A percentile compares a stretch with the other conserved stretches of the same genome.
Conservation (phyloP, 2,888 invertebrate species). For the Drosophila formosana region DNA sequence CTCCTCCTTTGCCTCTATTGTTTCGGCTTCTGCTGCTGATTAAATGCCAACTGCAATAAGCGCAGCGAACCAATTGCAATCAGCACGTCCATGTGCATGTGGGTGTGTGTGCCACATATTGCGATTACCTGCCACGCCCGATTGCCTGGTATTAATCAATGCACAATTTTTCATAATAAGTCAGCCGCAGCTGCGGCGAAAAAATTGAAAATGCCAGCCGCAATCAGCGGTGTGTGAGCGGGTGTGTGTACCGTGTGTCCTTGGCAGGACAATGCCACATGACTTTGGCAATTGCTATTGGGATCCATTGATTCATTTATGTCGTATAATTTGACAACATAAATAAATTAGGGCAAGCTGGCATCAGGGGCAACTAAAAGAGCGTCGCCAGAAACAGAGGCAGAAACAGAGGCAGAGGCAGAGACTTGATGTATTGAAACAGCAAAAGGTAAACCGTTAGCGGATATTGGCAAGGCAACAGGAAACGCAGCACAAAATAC, state of each 20-base stretch:
- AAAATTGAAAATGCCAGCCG: slow-evolving; percentile 50
- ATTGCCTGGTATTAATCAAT: slow-evolving; percentile 53
- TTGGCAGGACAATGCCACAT: slow-evolving; percentile 37
- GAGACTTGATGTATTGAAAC: background rate
- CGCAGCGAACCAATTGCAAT: slow-evolving; percentile 44
- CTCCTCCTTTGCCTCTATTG: background rate
- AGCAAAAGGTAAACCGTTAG: slow-evolving; percentile 45
- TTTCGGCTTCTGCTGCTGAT: slow-evolving; percentile 12
- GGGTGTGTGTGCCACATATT: slow-evolving; percentile 11
- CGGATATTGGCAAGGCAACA: slow-evolving; percentile 78
- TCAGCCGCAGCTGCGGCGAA: slow-evolving; percentile 57
- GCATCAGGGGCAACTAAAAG: background rate
- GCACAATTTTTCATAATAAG: slow-evolving; percentile 77
- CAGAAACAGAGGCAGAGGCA: background rate
- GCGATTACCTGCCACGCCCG: slow-evolving; percentile 37
- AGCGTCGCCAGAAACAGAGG: too few species aligned
- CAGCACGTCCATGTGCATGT: slow-evolving; percentile 41
- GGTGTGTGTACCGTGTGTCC: slow-evolving; percentile 27
- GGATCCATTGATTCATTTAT: slow-evolving; percentile 76
- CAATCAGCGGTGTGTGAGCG: slow-evolving; percentile 1
- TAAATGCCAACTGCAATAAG: slow-evolving; percentile 40
- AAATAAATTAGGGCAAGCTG: slow-evolving; percentile 70
- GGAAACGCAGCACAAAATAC: slow-evolving; percentile 64
- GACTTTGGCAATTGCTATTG: slow-evolving; percentile 43
- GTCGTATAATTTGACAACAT: slow-evolving; percentile 79